Conservation (phyloP, 2,113 vertebrate species). For the Trogon surrucura region DNA sequence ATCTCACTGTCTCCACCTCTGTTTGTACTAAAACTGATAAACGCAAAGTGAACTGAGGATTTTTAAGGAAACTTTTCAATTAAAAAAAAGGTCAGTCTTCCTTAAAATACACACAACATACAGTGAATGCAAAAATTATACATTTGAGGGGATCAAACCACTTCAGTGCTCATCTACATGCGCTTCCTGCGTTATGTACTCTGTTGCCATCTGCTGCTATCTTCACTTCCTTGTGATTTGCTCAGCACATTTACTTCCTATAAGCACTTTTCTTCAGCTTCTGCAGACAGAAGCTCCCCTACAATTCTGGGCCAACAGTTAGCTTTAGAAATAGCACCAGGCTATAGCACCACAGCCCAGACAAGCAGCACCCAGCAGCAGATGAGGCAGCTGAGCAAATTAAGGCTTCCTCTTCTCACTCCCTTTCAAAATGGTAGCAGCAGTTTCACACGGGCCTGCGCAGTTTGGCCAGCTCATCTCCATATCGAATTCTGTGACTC, state of each 20-base stretch:
- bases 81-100: background rate
- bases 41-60: background rate
- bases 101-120: background rate
- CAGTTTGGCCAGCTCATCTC: background rate
- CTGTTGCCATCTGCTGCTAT: background rate
- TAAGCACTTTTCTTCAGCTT: background rate
- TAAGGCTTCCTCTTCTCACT: background rate
- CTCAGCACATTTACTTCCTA: background rate
- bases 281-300: background rate
- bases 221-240: background rate
- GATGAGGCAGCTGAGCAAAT: background rate
- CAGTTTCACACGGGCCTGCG: background rate
- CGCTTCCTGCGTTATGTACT: background rate
- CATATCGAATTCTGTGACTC: background rate
- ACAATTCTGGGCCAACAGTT: background rate
- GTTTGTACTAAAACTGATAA: background rate
- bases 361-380: no score
- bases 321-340: background rate
- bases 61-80: background rate
- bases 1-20: background rate
- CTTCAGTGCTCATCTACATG: background rate
- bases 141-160: background rate
- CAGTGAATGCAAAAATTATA: background rate
- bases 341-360: background rate
- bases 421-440: background rate